Conservation (phyloP, 2,113 vertebrate species). For the Saimiri boliviensis region DNA sequence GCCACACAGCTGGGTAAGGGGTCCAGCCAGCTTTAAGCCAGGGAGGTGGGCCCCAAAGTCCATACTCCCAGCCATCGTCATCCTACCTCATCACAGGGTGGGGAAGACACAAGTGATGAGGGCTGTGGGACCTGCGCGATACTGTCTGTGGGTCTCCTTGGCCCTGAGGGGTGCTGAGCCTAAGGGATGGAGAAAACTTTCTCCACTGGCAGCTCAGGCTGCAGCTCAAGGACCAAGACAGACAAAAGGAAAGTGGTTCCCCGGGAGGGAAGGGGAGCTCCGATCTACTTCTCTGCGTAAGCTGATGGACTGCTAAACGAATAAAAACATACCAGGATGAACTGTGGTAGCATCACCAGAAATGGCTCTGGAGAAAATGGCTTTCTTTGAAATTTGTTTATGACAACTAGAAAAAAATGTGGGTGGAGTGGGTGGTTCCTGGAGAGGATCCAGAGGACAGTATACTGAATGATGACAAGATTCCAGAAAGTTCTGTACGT, state of each 20-base stretch:
- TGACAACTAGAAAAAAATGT: background rate
- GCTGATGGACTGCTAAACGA: background rate
- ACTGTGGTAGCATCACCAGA: accelerated
- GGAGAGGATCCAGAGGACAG: background rate
- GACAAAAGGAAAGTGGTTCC: background rate
- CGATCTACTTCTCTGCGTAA: background rate
- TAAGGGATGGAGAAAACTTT: background rate
- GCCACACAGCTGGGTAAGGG: background rate
- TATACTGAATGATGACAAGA: background rate
- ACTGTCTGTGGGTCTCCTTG: background rate
- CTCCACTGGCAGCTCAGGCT: background rate
- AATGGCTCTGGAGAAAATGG: too few species aligned
- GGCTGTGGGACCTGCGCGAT: background rate
- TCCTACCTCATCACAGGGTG: background rate
- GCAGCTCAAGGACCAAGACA: background rate
- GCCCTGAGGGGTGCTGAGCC: background rate
- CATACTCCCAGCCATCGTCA: background rate
- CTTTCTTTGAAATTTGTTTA: background rate
- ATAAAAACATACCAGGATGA: background rate
- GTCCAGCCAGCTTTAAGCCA: background rate
- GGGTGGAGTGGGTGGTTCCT: too few species aligned
- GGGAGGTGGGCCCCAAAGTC: background rate
- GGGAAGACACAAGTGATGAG: background rate
- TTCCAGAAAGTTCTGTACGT: background rate
- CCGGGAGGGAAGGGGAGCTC: background rate